Conservation (phyloP, 2,888 invertebrate species). For the Candidula unifasciata region DNA sequence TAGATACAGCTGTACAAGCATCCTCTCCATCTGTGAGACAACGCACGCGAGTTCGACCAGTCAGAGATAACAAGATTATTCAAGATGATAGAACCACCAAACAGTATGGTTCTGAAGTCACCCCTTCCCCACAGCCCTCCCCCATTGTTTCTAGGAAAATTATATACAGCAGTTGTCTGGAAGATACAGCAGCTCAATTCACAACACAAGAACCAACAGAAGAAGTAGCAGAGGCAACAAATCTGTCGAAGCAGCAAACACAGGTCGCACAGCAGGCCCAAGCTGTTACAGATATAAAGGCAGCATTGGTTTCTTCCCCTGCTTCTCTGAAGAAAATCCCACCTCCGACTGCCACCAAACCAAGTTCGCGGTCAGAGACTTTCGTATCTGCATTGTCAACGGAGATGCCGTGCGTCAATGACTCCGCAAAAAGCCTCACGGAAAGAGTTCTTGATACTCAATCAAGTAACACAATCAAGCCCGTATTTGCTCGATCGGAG, state of each 20-base stretch:
- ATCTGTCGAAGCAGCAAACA: slow-evolving; percentile 19
- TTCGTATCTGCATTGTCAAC: background rate
- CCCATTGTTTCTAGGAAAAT: slow-evolving; percentile 49
- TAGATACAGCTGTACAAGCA: slow-evolving; percentile 32
- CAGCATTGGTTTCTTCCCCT: background rate
- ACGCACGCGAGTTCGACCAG: slow-evolving; percentile 55
- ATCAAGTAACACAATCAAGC: too few species aligned
- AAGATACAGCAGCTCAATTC: background rate
- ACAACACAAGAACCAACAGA: slow-evolving; percentile 4
- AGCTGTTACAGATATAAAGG: background rate
- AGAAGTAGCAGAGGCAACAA: background rate
- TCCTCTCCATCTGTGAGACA: slow-evolving; percentile 42
- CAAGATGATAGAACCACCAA: slow-evolving; percentile 58
- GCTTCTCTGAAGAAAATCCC: slow-evolving; percentile 29
- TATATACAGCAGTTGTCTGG: slow-evolving; percentile 34
- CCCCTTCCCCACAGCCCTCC: slow-evolving; percentile 46
- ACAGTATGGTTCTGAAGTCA: background rate
- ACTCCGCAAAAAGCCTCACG: background rate
- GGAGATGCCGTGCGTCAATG: background rate
- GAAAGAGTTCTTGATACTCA: background rate
- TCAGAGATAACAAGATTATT: slow-evolving; percentile 58
- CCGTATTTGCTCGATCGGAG: too few species aligned
- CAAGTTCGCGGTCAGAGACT: background rate
- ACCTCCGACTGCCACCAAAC: slow-evolving; percentile 43
- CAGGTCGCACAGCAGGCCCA: background rate